Base-by-base conservation (phyloP, 2,888 invertebrate species). In the Scaptomyza caliginosa region DNA sequence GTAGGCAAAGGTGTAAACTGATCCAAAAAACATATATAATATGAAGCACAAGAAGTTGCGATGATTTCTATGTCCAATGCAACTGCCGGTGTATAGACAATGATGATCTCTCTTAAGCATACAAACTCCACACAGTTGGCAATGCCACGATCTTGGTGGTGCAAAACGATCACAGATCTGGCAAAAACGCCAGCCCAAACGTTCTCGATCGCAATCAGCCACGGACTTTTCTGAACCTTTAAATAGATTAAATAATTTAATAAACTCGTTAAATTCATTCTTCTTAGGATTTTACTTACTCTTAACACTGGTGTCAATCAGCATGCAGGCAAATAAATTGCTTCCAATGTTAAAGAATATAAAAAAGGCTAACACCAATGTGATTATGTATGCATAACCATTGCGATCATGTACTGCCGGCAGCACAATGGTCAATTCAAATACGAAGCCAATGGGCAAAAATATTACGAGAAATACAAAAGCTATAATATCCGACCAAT, bases 61-160 rank as follows among this genome's bases (percentile, higher is more conserved):
- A 75, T 96, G 95, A 91, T 98, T 98, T 63, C 92, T 92, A 89
- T 96, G 95, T 1, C 98, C 98, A 40, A 98, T 92, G 89, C 98
- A 98, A 87, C 95, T 95, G 17, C 96, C 96, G 28, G 96, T 95
- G 90, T 98, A 98, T 72, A 95, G 94, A 88, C 98, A 96, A 89
- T 96, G 96, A 92, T 96, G 97, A 90, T 97, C 97, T 68, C 98
- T 93, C 91, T 96, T 97, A 49, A 91, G 34, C 49, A 98, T 94
- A 90, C 99, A 99, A 5, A 93, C 92, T 70, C 95, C 93, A 90
- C 99, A 99, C 4, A 92, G 93, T 3, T 93, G 93, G 89, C 99
- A 99, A 89, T 99, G 99, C 94, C 97, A 97, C 0, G 98, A 95
- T 48, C 98, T 93, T 1, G 97, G 97, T 1, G 96, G 96, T 2